Base-by-base conservation (phyloP, 2,113 vertebrate species). In the Archilochus colubris region DNA sequence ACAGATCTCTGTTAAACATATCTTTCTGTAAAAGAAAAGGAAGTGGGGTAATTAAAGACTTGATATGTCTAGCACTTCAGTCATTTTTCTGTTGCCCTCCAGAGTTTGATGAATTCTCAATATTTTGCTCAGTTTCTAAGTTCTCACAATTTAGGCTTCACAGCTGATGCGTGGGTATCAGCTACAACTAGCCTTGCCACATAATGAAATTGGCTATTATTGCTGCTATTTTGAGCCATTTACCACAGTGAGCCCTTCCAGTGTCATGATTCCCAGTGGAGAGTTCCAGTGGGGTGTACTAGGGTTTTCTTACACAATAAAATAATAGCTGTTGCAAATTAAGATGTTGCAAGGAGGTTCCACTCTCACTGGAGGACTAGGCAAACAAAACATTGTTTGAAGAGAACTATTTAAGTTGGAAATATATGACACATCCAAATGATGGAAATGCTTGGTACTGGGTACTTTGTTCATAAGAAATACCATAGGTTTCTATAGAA, bases 241-340 rank as follows among this genome's bases (percentile, higher is more conserved):
- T 3, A 4, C 33, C 0, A 9, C 40, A 30, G 14, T 1, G 2
- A 51, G 28, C 24, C 19, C 20, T 51, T 31, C 50, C 2, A 3
- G 53, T 24, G 27, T 9, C 2, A 54, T 2, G 8, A 20, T 36
- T 22, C 10, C 13, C 38, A 73, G 38, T 7, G 8, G 28, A 19
- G 8, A 8, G 4, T 38, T 44, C 36, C 6, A 14, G 3, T 2
- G 3, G 1, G 7, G 25, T 7, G 18, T 10, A 33, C 30, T 44
- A n/a, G 10, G 15, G 4, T 44, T 66, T 66, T 82, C 15, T 54
- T 87, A 38, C 38, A 25, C 14, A 66, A 63, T 20, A 3, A 75
- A 85, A 70, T 75, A 67, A 19, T 40, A 82, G 15, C 24, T 31
- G 5, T n/a, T 86, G 9, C 10, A 40, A 74, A 81, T 69, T 43